These are phyloP conservation scores for Lineus longissimus DNA, from an alignment of 1,140 invertebrate genomes.

Conservation along the genomic window DNA sequence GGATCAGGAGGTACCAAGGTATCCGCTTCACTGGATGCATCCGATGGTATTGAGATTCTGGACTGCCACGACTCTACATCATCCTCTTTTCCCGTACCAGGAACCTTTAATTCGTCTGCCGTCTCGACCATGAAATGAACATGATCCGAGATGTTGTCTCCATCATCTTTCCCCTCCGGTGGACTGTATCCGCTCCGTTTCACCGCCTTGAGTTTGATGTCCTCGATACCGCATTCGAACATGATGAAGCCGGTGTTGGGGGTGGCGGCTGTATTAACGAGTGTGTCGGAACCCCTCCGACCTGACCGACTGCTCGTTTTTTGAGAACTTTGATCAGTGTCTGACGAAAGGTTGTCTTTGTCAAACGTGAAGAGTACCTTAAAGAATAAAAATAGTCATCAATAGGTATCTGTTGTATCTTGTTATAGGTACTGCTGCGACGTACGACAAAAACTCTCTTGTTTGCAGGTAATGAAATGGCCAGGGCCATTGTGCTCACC, in stretches of 20 bases:
- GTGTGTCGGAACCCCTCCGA: background rate
- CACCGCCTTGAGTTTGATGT: slow-evolving; percentile 76
- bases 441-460: too few relatives aligned
- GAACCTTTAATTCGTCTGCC: background rate
- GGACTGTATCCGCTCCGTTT: slow-evolving; percentile 58
- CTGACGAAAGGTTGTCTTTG: slow-evolving; percentile 27
- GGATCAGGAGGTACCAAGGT: slow-evolving; percentile 16
- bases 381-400: too few relatives aligned
- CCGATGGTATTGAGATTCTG: slow-evolving; percentile 32
- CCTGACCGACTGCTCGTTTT: too few relatives aligned
- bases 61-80: slow-evolving; percentile 34
- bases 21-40: slow-evolving; percentile 18
- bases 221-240: slow-evolving; percentile 94
- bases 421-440: too few relatives aligned
- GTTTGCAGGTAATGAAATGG: too few relatives aligned
- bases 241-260: slow-evolving; percentile 89
- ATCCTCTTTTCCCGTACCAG: background rate
- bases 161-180: background rate
- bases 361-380: slow-evolving; percentile 68
- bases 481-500: too few relatives aligned
- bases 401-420: too few relatives aligned
- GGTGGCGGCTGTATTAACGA: slow-evolving; percentile 45
- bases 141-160: background rate
- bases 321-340: background rate
- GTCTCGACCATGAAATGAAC: background rate